Base-by-base conservation (phyloP, 2,797 vertebrate genomes). In the Lithobates sylvaticus region DNA sequence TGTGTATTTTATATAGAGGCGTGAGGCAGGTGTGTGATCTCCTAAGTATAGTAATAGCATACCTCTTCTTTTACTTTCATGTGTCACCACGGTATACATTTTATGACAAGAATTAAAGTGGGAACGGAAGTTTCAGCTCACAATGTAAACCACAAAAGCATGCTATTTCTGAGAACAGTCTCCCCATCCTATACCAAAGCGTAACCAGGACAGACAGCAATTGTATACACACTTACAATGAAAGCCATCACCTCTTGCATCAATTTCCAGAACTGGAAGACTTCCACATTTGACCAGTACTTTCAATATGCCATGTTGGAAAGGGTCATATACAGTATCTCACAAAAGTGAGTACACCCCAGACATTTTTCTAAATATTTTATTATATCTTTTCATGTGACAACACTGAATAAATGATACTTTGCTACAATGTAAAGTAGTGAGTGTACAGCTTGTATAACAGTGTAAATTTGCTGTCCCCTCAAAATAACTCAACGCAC, bases 141-240 rank as follows among this genome's bases (percentile, higher is more conserved):
- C 21, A 54, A 68, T 74, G 58, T 23, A 42, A 87, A 79, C 86
- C 86, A 87, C 86, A 87, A 32, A n/a, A 26, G 50, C 65, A 70
- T 21, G 29, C 10, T 23, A 27, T 69, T 86, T 86, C 78, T 70
- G 78, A 79, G 84, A 86, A 70, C 2, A 47, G 5, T 21, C 12
- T 15, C 12, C 23, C 61, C 4, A 23, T 29, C 5, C 29, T 15
- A 47, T 12, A 78, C 65, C 10, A 18, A 78, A 1, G 32, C 3
- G 16, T 34, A 78, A 79, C 69, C 39, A 85, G 77, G 67, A 58
- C 54, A 78, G 34, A 13, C 50, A 79, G 0, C 3, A 39, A 29
- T 64, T 13, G 50, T 64, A 16, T 21, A 18, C 9, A 29, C n/a
- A 67, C 42, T 29, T 10, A 23, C 16, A 73, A 27, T 67, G 2